Evolutionary conservation across 2,888 invertebrate genomes (phyloP).

Genomic region (Molanna angustata): DNA sequence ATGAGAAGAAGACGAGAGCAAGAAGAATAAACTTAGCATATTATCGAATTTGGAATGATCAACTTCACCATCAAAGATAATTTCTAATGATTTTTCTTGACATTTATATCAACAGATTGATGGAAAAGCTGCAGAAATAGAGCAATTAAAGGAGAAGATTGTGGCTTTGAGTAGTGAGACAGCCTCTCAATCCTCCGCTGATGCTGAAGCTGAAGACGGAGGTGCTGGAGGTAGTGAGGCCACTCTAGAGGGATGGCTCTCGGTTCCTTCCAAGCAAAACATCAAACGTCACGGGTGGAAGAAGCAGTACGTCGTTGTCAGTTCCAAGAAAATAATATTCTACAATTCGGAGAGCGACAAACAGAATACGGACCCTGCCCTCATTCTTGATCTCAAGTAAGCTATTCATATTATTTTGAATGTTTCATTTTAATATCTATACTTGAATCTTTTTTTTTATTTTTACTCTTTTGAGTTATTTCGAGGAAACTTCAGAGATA

Average conservation of each 20-base stretch:
- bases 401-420: too few species aligned
- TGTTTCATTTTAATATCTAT: too few species aligned
- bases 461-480: too few species aligned
- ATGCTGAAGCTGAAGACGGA: slow-evolving; percentile 75
- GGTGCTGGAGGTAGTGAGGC: slow-evolving; percentile 67
- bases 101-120: slow-evolving; percentile 61
- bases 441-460: too few species aligned
- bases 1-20: too few species aligned
- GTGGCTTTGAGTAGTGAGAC: slow-evolving; percentile 80
- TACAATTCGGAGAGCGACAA: slow-evolving; percentile 94
- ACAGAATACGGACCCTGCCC: slow-evolving; percentile 89
- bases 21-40: too few species aligned
- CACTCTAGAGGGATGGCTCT: slow-evolving; percentile 93
- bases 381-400: slow-evolving; percentile 93
- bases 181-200: slow-evolving; percentile 86
- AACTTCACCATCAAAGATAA: too few species aligned
- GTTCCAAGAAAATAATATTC: slow-evolving; percentile 95
- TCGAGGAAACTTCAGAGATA: too few species aligned
- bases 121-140: slow-evolving; percentile 95
- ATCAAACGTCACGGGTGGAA: slow-evolving; percentile 95
- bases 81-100: too few species aligned
- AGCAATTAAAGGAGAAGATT: slow-evolving; percentile 84
- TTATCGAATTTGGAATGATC: too few species aligned
- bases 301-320: slow-evolving; percentile 95
- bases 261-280: slow-evolving; percentile 93